These are phyloP conservation scores for Mesembrinibis cayennensis DNA, from an alignment of 2,113 vertebrate species.

Conservation along the genomic window DNA sequence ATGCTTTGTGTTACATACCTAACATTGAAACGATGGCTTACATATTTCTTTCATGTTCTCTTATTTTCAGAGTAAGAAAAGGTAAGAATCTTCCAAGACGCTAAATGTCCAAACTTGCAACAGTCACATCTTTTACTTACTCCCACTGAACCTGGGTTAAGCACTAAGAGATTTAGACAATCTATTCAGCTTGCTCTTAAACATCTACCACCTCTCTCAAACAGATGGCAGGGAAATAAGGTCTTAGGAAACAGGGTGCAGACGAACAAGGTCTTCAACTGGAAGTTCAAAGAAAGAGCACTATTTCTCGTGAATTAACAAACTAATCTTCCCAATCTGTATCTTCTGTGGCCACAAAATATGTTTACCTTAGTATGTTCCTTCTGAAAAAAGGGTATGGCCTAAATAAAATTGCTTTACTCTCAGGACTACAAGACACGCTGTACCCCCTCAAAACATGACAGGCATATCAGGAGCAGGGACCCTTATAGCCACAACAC, in stretches of 20 bases:
- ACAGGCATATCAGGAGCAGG: fast-evolving
- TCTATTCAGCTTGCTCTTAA: not conserved
- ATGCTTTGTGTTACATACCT: not conserved
- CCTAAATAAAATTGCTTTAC: not conserved
- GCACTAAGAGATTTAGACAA: not conserved
- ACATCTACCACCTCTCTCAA: not conserved
- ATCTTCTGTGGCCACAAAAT: not conserved
- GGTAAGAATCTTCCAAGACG: not conserved
- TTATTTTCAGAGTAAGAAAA: not conserved
- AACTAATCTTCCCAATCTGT: not conserved
- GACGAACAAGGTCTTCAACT: not conserved
- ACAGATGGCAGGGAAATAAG: not conserved
- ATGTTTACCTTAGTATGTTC: fast-evolving
- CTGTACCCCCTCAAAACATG: not conserved
- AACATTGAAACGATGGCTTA: not conserved
- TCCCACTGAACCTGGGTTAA: fast-evolving
- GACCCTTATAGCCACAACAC: fast-evolving
- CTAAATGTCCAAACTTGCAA: not conserved
- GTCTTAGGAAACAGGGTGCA: not conserved
- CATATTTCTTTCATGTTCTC: not conserved
- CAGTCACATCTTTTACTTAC: not conserved
- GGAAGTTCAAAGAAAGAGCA: not conserved
- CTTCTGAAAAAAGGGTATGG: not conserved
- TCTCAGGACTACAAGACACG: not conserved
- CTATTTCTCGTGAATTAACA: not conserved